Base-by-base conservation (phyloP, 1,140 invertebrate genomes). In the Caenorhabditis remanei region DNA sequence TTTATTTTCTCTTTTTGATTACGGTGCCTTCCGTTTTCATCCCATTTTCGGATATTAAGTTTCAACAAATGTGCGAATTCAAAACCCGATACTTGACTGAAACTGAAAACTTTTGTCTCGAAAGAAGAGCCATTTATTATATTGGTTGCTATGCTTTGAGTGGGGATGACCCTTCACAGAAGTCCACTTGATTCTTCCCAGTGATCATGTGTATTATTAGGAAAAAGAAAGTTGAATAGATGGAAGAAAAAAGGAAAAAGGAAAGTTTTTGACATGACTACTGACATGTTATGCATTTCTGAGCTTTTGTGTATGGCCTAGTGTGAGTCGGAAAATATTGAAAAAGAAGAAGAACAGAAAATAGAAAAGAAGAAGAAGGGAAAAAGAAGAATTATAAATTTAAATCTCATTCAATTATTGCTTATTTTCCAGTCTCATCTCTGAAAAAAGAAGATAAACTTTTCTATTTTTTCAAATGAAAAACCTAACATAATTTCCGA, bases 221-320 rank as follows among this genome's bases (percentile, higher is more conserved):
- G n/a, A 63, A 40, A 14, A 71, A 46, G 24, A 71, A 65, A 65
- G 61, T 65, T 65, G 65, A 41, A 21, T 8, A 21, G 16, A 19
- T 41, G 40, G 63, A 32, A 46, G n/a, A 46, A 53, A 53, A 16
- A 71, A 32, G 43, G 9, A 46, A 46, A 21, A 71, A 71, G 65
- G 43, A 40, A 4, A 8, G 19, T 71, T 71, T 71, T 71, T 71
- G 65, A 71, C 65, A 71, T 71, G 65, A 71, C 40, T 71, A 71
- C 65, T 71, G 65, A 71, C 65, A 71, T 71, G 65, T 48, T 71
- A 71, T 71, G 65, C 65, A 71, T 71, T 71, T 71, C 43, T 43
- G 65, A 71, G 65, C 40, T 46, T 71, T 71, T 43, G 4, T 46
- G 43, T 46, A 71, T 71, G 65, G n/a, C 40, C 43, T 48, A 24